A percentile compares a stretch with the other conserved stretches of the same genome.
Conservation (phyloP, 2,888 invertebrate genomes). For the Rhagium mordax region DNA sequence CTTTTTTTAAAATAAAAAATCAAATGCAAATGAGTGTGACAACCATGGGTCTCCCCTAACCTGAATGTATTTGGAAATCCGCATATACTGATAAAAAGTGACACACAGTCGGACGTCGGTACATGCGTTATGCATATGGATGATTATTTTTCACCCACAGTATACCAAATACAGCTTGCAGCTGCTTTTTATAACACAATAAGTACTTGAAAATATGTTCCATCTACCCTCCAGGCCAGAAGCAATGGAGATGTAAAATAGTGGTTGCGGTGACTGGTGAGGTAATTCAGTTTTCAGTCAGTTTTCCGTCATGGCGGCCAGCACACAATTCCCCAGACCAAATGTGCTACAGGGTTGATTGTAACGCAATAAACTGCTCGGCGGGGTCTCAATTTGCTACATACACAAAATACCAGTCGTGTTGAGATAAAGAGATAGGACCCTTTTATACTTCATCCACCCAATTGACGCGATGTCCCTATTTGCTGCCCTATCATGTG, state of each 20-base stretch:
- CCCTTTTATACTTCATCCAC: slow-evolving; percentile 42
- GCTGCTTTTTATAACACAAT: slow-evolving; percentile 59
- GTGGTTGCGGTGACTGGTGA: not conserved
- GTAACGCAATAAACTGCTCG: slow-evolving; percentile 34
- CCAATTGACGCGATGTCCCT: slow-evolving; percentile 50
- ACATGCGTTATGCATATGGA: not conserved
- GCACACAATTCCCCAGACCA: not conserved
- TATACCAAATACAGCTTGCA: slow-evolving; percentile 28
- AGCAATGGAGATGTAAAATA: not conserved
- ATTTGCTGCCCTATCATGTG: slow-evolving; percentile 23
- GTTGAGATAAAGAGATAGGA: slow-evolving; percentile 43
- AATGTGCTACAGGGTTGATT: slow-evolving; percentile 27
- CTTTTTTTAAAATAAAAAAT: too few relatives aligned
- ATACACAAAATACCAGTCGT: slow-evolving; percentile 38
- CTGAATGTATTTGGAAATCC: too few relatives aligned
- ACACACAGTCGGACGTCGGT: too few relatives aligned
- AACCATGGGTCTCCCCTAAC: too few relatives aligned
- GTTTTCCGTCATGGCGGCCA: slow-evolving; percentile 32
- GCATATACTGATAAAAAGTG: too few relatives aligned
- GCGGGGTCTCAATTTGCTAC: slow-evolving; percentile 43
- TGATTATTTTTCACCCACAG: not conserved
- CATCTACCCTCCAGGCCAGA: slow-evolving; percentile 44
- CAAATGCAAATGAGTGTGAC: too few relatives aligned
- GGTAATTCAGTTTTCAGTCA: slow-evolving; percentile 22
- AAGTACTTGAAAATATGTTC: slow-evolving; percentile 61